These are phyloP conservation scores for Columbina picui DNA, from an alignment of 2,113 vertebrate species.

Conservation along the genomic window DNA sequence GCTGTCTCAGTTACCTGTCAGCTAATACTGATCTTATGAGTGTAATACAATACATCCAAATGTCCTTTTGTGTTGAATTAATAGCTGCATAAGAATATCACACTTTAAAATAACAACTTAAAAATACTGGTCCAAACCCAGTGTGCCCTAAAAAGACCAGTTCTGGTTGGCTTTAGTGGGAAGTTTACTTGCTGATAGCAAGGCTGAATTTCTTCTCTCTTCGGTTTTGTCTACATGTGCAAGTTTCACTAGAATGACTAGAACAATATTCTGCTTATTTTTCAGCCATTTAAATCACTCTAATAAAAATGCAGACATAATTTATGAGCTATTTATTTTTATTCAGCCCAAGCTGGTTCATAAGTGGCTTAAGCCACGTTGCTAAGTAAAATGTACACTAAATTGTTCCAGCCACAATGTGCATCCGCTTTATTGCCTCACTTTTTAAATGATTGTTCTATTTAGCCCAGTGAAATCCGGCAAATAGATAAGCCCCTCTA, in stretches of 20 bases:
- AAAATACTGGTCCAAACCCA: slow-evolving; percentile 16
- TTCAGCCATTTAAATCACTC: neutral
- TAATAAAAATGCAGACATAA: neutral
- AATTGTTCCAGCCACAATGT: neutral
- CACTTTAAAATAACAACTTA: neutral
- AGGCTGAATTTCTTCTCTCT: neutral
- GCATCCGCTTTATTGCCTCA: neutral
- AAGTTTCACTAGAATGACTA: neutral
- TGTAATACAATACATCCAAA: slow-evolving; percentile 7
- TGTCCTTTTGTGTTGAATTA: slow-evolving; percentile 32
- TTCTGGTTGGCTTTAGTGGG: neutral
- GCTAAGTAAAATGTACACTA: neutral
- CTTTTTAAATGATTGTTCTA: neutral
- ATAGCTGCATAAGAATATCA: slow-evolving; percentile 40
- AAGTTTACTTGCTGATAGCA: neutral
- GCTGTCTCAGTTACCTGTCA: slow-evolving; percentile 37
- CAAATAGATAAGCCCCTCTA: neutral
- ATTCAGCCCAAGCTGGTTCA: neutral
- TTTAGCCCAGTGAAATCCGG: neutral
- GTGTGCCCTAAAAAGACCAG: neutral
- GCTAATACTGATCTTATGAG: slow-evolving; percentile 17
- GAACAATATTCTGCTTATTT: neutral
- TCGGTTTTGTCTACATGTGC: neutral
- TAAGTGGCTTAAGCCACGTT: neutral
- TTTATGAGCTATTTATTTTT: neutral